Base-by-base conservation (phyloP, 1,140 invertebrate species). In the Macrosteles quadrilineatus region DNA sequence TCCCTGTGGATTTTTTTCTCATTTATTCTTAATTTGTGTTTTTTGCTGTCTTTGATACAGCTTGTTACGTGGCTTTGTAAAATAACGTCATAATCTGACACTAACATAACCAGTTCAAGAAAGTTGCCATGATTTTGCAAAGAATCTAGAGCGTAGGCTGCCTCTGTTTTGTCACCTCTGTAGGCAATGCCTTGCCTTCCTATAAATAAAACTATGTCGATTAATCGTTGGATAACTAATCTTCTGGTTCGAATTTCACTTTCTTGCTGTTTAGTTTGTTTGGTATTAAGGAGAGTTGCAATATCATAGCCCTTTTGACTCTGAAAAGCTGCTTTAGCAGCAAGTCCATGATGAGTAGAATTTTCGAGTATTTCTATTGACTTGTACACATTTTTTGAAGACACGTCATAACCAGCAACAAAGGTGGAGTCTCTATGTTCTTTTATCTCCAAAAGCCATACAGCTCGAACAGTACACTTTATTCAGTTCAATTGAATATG, bases 61-160 rank as follows among this genome's bases (percentile, higher is more conserved):
- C 50, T 43, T 36, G 17, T 45, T 19, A 70, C 27, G 30, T 50
- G 69, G 36, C 47, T 71, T 69, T 71, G 55, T 31, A 66, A 69
- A 43, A 53, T 57, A 4, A 68, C 67, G 40, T 43, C 66, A 55
- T 71, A 71, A 25, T 71, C 40, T 59, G 70, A 47, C 1, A 71
- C 70, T n/a, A 71, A 30, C 55, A 69, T 69, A n/a, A 71, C 70
- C 12, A 71, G 55, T 69, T 71, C 67, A 9, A 71, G 70, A 29
- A 71, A 69, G 69, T 71, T 71, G 17, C 67, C 66, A 71, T 71
- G 70, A 62, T 71, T 71, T 62, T 71, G 17, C 12, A 69, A 25
- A 68, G 66, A 62, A 31, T 45, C 66, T 43, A 71, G 50, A 12
- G 66, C 17, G 30, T 71, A 62, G 27, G 45, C 67, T 45, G 19